Conservation (phyloP, 1,140 invertebrate genomes). For the Frieseomelitta varia region DNA sequence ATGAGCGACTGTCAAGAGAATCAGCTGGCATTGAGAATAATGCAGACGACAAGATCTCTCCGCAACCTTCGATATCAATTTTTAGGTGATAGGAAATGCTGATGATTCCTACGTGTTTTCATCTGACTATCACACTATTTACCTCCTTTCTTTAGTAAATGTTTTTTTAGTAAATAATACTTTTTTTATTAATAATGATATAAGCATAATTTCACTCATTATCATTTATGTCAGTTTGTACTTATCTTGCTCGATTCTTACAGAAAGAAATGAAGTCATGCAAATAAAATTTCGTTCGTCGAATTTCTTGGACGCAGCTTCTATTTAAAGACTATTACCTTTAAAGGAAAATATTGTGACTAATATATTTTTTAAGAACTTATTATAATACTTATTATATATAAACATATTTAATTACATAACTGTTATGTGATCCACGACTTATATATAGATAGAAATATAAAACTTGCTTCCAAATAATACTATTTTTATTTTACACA, state of each 20-base stretch:
- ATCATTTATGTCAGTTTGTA: background rate
- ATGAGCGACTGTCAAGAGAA: slow-evolving; percentile 61
- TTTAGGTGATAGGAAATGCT: slow-evolving; percentile 45
- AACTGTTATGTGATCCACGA: background rate
- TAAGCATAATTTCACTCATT: background rate
- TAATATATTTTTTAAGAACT: background rate
- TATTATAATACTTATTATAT: no score
- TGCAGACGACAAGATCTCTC: slow-evolving; percentile 42
- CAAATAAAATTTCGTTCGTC: background rate
- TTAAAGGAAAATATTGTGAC: background rate
- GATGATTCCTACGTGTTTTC: slow-evolving; percentile 13
- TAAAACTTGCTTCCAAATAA: background rate
- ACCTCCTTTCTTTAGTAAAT: background rate
- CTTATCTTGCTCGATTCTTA: background rate
- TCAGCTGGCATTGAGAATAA: slow-evolving; percentile 41
- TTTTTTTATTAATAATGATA: background rate
- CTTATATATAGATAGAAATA: background rate
- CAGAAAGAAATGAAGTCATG: background rate
- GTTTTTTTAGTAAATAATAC: background rate
- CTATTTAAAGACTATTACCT: slow-evolving; percentile 12
- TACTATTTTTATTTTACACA: slow-evolving; percentile 17
- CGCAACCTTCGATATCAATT: slow-evolving; percentile 39
- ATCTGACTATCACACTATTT: background rate
- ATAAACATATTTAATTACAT: background rate
- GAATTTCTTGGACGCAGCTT: background rate